Evolutionary conservation across 2,797 vertebrate species (phyloP).

Genomic region (Phylloscopus collybita): DNA sequence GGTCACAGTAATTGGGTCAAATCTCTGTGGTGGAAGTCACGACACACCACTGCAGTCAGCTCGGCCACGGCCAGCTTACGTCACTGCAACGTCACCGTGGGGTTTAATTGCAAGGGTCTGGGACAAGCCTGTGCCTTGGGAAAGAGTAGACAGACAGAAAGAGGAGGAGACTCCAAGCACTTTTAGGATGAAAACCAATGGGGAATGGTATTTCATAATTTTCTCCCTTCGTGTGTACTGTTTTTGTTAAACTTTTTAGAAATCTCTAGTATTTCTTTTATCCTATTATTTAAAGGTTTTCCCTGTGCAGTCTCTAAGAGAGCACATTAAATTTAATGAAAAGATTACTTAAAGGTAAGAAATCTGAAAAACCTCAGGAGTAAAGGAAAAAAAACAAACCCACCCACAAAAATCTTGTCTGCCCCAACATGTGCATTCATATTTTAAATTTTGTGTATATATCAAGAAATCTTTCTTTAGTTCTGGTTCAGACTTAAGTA

Average conservation of each 20-base stretch:
- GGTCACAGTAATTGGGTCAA: conserved; percentile 44
- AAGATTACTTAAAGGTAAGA: neutral
- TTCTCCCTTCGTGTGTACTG: neutral
- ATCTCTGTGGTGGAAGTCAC: neutral
- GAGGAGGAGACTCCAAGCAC: neutral
- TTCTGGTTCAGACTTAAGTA: neutral
- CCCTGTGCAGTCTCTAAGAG: neutral
- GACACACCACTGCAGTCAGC: neutral
- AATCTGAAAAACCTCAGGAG: neutral
- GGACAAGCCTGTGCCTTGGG: neutral
- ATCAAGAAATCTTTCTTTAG: neutral
- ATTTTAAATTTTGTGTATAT: neutral
- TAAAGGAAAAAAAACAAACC: rapidly evolving
- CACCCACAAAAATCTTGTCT: neutral
- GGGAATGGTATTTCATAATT: neutral
- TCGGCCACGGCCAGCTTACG: neutral
- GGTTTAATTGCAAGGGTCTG: neutral
- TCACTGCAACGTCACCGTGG: neutral
- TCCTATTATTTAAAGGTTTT: neutral
- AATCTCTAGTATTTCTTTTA: neutral
- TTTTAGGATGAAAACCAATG: neutral
- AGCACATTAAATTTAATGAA: neutral
- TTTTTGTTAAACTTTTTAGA: neutral
- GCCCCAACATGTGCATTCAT: neutral
- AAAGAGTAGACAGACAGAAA: neutral